Evolutionary conservation across 1,140 invertebrate genomes (phyloP).

Genomic region (Euschistus heros): DNA sequence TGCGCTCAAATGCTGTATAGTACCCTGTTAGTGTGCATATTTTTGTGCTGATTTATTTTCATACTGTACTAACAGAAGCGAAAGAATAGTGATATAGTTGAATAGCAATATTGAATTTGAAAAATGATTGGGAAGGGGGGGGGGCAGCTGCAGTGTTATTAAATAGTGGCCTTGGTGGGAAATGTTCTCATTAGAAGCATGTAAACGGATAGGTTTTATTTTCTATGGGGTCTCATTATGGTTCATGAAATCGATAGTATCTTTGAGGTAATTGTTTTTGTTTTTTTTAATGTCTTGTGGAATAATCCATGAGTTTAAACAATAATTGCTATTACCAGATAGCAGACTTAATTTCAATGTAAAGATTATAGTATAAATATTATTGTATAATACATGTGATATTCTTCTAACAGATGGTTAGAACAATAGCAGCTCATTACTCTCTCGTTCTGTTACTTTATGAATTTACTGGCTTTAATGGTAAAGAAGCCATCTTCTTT

Average conservation of each 20-base stretch:
- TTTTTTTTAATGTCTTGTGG: no score
- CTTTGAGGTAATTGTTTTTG: no score
- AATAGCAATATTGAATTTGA: conserved; percentile 10
- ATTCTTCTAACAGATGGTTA: no score
- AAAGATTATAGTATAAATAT: no score
- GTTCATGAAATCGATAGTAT: neutral
- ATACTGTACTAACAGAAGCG: neutral
- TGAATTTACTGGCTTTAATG: no score
- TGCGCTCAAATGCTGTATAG: conserved; percentile 14
- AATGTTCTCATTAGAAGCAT: neutral
- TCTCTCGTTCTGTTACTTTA: no score
- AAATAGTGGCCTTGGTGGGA: conserved; percentile 7
- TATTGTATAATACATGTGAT: no score
- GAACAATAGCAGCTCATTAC: no score
- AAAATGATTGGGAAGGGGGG: no score
- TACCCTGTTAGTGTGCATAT: conserved; percentile 12
- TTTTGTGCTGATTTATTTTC: conserved; percentile 14
- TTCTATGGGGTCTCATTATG: neutral
- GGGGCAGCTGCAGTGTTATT: neutral
- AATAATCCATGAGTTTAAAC: neutral
- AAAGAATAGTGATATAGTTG: conserved; percentile 11
- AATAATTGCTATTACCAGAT: neutral
- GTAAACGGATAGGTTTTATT: neutral
- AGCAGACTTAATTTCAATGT: neutral
- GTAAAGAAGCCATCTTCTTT: no score